Base-by-base conservation (phyloP, 2,113 vertebrate species). In the Tor tambroides region DNA sequence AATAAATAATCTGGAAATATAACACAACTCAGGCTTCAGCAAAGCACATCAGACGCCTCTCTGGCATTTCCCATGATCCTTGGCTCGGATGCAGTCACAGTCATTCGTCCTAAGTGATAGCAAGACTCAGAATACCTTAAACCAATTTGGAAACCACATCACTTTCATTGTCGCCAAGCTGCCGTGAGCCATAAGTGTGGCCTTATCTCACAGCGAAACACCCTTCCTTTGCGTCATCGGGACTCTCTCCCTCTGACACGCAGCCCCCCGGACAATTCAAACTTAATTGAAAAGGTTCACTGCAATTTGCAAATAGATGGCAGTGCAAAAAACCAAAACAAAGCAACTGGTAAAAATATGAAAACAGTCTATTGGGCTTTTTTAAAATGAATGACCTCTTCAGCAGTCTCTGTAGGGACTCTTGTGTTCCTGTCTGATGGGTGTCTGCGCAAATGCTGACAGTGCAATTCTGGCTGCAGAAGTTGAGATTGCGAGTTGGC, bases 71-170 rank as follows among this genome's bases (percentile, higher is more conserved):
- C 61, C 43, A 30, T 71, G 43, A 83, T 71, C 26, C 41, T 3
- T 23, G 41, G 19, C 63, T 23, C 63, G 15, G 14, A 51, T 32
- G 19, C 80, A 83, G 63, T 32, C 80, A 28, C 32, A 65, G 79
- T 41, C 80, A 43, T 46, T 81, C 10, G 26, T 43, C 17, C 15
- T 83, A 26, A 69, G 43, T 0, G 0, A 30, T 30, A 51, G 75
- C 9, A 7, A 67, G 38, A 30, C 61, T 65, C 63, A 9, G 6
- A 83, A 69, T 11, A 51, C 63, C 41, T 51, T 19, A 51, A 69
- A 51, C 41, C 63, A 83, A 83, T 83, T 69, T 51, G 80, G n/a
- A 43, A 35, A 71, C 15, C 63, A n/a, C 80, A 30, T 49, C 19
- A 6, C 15, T n/a, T 28, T 49, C 2, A 4, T 26, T 67, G 59